Evolutionary conservation across 2,113 vertebrate species (phyloP).

Genomic region (Cairina moschata): DNA sequence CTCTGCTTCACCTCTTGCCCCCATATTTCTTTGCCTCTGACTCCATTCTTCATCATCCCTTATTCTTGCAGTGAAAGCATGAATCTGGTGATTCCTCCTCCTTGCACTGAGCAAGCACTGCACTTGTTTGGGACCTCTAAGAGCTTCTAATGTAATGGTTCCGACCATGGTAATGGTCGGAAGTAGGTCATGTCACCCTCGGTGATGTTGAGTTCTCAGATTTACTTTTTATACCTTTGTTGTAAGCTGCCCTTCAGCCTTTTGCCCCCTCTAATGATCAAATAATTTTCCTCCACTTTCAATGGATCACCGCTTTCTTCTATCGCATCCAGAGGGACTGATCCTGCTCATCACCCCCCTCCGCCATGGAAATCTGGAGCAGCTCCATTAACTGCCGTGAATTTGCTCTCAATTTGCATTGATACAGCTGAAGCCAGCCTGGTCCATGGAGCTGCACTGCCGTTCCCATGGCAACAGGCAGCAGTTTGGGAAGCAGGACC

Average conservation of each 20-base stretch:
- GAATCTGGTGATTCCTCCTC: neutral
- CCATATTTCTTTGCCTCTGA: neutral
- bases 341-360: neutral
- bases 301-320: neutral
- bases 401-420: slow-evolving; percentile 34
- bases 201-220: neutral
- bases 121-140: neutral
- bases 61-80: neutral
- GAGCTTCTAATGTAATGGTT: neutral
- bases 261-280: neutral
- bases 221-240: neutral
- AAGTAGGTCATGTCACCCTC: neutral
- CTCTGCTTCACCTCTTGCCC: neutral
- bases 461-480: slow-evolving; percentile 45
- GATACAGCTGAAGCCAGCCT: slow-evolving; percentile 27
- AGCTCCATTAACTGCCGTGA: neutral
- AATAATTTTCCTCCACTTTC: neutral
- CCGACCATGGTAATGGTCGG: neutral
- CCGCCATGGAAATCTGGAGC: neutral
- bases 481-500: neutral
- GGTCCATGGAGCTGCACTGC: slow-evolving; percentile 3
- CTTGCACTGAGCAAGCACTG: neutral
- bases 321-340: neutral
- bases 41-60: neutral
- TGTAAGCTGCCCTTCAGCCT: neutral